Evolutionary conservation across 2,797 vertebrate genomes (phyloP).

Genomic region (Dendrocincla fuliginosa): DNA sequence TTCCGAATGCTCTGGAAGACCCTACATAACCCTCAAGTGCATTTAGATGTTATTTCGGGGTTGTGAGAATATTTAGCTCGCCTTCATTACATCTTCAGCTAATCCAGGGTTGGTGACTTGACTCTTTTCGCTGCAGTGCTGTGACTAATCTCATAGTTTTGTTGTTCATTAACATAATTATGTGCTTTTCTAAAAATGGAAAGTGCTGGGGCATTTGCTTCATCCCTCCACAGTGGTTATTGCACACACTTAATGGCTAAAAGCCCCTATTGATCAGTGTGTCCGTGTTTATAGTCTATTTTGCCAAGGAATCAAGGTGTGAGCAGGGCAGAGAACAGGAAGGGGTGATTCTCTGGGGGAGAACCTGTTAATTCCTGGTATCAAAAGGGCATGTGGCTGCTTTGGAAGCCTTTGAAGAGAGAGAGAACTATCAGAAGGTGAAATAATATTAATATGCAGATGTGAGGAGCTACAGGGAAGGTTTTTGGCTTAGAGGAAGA

Average conservation of each 20-base stretch:
- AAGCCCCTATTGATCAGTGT: neutral
- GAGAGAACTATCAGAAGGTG: neutral
- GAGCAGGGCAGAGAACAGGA: neutral
- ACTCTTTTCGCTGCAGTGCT: neutral
- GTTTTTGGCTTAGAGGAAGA: neutral
- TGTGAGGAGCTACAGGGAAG: neutral
- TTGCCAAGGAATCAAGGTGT: neutral
- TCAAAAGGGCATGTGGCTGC: neutral
- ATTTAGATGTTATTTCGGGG: neutral
- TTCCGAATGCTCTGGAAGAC: neutral
- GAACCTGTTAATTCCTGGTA: neutral
- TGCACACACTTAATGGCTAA: neutral
- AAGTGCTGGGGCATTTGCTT: neutral
- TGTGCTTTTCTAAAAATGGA: neutral
- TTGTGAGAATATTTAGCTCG: neutral
- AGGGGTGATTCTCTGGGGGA: neutral
- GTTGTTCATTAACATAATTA: neutral
- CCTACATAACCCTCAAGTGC: accelerated
- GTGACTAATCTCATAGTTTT: neutral
- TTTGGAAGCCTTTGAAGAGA: neutral
- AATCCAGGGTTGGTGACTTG: neutral
- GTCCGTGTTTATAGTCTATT: neutral
- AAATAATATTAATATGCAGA: neutral
- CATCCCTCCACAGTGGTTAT: neutral
- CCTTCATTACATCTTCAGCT: neutral